A percentile compares a stretch with the other conserved stretches of the same genome.
Conservation (phyloP, 2,113 vertebrate genomes). For the Calyptommatus sinebrachiatus region DNA sequence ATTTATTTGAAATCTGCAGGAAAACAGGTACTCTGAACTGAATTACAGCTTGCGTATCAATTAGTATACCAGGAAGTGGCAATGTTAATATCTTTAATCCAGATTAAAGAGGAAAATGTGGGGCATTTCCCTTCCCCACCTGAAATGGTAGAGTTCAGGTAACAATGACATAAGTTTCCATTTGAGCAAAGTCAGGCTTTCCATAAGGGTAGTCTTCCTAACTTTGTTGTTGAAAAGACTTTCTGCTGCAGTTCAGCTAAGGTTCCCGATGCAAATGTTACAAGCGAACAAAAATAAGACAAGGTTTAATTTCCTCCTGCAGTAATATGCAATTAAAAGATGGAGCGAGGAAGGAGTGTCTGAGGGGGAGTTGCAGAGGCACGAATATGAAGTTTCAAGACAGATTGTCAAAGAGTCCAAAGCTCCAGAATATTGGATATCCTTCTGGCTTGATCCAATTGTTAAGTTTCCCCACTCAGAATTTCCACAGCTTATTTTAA, state of each 20-base stretch:
- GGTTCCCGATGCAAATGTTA: not conserved
- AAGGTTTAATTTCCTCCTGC: constrained; percentile 26
- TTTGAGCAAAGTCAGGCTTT: too few relatives aligned
- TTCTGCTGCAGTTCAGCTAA: constrained; percentile 6
- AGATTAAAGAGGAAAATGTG: not conserved
- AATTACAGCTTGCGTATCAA: not conserved
- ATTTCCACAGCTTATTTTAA: not conserved
- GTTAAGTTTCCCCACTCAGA: not conserved
- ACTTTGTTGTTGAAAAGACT: not conserved
- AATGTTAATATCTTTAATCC: too few relatives aligned
- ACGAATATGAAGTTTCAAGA: not conserved
- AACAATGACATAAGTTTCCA: accelerated
- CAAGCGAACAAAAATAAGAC: constrained; percentile 2
- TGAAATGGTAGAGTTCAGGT: not conserved
- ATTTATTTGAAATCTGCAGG: too few relatives aligned
- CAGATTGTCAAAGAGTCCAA: constrained; percentile 14
- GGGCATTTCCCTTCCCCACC: too few relatives aligned
- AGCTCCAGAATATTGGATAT: not conserved
- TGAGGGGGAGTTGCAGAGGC: constrained; percentile 27
- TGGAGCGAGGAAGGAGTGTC: constrained; percentile 9
- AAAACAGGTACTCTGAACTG: too few relatives aligned
- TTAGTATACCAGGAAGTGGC: not conserved
- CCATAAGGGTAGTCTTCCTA: not conserved
- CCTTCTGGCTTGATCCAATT: not conserved
- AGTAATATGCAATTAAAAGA: constrained; percentile 25